Conservation (phyloP, 2,888 invertebrate species). For the Oxyteleia sp. region DNA sequence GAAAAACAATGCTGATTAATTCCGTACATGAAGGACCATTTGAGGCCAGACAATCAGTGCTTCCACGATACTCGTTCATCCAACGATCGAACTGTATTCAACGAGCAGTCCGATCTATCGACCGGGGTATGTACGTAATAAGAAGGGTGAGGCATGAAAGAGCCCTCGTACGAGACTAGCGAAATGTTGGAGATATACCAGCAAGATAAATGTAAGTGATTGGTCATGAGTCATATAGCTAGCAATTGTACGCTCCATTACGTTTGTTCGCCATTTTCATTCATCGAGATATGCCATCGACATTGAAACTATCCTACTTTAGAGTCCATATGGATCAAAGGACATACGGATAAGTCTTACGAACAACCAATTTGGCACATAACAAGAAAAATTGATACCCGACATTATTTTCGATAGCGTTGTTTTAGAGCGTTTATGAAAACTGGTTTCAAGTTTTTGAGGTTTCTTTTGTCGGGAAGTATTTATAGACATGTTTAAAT, state of each 20-base stretch:
- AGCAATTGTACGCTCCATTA: constrained; percentile 73
- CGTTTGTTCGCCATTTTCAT: constrained; percentile 60
- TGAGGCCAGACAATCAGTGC: constrained; percentile 46
- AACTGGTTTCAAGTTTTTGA: too few species aligned
- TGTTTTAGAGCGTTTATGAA: constrained; percentile 9
- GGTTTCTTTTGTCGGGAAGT: too few species aligned
- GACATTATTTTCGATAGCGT: constrained; percentile 12
- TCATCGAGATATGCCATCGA: constrained; percentile 52
- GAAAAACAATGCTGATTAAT: constrained; percentile 35
- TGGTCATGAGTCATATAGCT: constrained; percentile 74
- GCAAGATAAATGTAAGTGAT: constrained; percentile 76
- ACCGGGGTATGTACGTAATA: constrained; percentile 31
- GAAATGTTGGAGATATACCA: constrained; percentile 57
- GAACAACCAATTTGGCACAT: constrained; percentile 52
- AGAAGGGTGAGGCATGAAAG: constrained; percentile 62
- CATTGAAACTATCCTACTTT: constrained; percentile 46
- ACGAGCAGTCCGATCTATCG: constrained; percentile 30
- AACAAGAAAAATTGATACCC: constrained; percentile 50
- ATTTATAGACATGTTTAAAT: too few species aligned
- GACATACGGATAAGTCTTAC: constrained; percentile 27
- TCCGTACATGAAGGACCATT: constrained; percentile 23
- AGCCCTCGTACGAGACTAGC: constrained; percentile 56
- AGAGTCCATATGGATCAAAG: constrained; percentile 43
- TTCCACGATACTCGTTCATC: constrained; percentile 22
- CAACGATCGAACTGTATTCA: constrained; percentile 41